Percentiles rank a stretch among this genome's conserved stretches.
phyloP scores from a whole-genome alignment of 2,888 invertebrate species.

The Muscina levida region DNA sequence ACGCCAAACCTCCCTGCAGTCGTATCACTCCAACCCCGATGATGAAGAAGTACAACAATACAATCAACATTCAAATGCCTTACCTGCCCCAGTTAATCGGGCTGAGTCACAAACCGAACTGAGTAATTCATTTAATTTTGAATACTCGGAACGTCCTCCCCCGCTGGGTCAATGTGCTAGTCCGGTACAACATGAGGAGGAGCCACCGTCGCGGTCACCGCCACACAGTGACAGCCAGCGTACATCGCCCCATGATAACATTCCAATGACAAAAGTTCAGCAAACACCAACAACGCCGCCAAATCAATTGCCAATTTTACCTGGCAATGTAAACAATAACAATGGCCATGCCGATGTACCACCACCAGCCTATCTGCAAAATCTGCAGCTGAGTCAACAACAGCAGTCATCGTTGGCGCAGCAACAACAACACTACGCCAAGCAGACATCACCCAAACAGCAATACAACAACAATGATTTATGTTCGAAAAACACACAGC shows the following conservation, averaged over 20 bases:
- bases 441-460: conserved; percentile 73
- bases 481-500: conserved; percentile 71
- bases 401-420: neutral
- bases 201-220: conserved; percentile 68
- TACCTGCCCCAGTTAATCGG: neutral
- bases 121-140: conserved; percentile 74
- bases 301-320: conserved; percentile 66
- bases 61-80: conserved; percentile 27
- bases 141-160: conserved; percentile 79
- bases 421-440: conserved; percentile 73
- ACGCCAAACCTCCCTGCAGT: neutral
- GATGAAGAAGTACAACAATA: conserved; percentile 23
- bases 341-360: neutral
- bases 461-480: conserved; percentile 54
- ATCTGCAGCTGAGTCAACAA: conserved; percentile 66
- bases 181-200: conserved; percentile 85
- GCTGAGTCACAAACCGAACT: conserved; percentile 68
- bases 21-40: neutral
- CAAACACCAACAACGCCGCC: conserved; percentile 55
- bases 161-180: conserved; percentile 88
- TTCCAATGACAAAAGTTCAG: conserved; percentile 79
- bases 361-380: conserved; percentile 41
- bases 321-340: conserved; percentile 53
- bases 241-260: conserved; percentile 87
- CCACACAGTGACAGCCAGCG: conserved; percentile 74